Base-by-base conservation (phyloP, 2,888 invertebrate genomes). In the Silvanus unidentatus region DNA sequence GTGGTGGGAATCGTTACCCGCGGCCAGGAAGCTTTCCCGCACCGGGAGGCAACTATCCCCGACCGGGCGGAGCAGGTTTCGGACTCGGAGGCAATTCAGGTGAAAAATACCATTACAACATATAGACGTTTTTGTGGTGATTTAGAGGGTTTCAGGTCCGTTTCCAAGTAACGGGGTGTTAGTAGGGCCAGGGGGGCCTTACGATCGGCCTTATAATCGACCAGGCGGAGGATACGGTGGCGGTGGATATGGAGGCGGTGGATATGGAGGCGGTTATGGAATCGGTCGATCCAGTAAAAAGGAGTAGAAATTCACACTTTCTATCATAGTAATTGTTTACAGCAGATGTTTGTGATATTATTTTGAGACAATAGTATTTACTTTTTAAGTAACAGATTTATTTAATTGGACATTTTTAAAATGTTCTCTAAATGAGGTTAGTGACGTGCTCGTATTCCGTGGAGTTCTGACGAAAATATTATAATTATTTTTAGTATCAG, bases 141-240 rank as follows among this genome's bases (percentile, higher is more conserved):
- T 22, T 22, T 22, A 22, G 8, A 22, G 22, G 22, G 22, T 22
- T 22, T 22, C 22, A 22, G 22, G 22, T 5, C 22, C 22, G 22
- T 22, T 22, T 8, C 22, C 22, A 22, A 22, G 22, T 22, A 68
- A 70, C 55, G 67, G 68, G 39, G 63, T 79, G 1, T 59, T 79
- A 10, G 71, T 71, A 8, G 75, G 75, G 9, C 74, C 74, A n/a
- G 72, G 68, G 13, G 72, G 69, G 16, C 70, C 69, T 1, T 46
- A 58, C 9, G 65, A 64, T 40, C 42, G 22, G 14, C 39, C 49
- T 29, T 51, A 49, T n/a, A 40, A 35, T 10, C 48, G 57, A 39
- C 58, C 59, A n/a, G 54, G 53, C 22, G 45, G 29, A 36, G 8
- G 22, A 5, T 22, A 22, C 8, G 22, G 8, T 27, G 22, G 22